Base-by-base conservation (phyloP, 2,888 invertebrate species). In the Leptinotarsa tumamoca region DNA sequence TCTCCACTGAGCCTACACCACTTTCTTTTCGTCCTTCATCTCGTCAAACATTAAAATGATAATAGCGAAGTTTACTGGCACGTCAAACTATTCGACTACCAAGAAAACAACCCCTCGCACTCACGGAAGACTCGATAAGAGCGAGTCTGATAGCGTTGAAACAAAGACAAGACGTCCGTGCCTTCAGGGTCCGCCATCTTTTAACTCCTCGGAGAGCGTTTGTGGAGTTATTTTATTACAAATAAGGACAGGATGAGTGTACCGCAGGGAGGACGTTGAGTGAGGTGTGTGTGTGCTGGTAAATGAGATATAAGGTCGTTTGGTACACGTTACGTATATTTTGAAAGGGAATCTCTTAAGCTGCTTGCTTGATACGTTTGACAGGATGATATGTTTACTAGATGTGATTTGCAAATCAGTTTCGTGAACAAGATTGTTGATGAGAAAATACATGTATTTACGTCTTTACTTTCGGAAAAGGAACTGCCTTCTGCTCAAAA, bases 221-320 rank as follows among this genome's bases (percentile, higher is more conserved):
- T 87, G 87, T 83, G 87, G 88, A 87, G 87, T 88, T 88, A 88
- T 88, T 88, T 88, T 88, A 88, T 88, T 88, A 88, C 88, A 88
- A 88, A 88, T 88, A 88, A 88, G 88, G 88, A 87, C 87, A 86
- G 85, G 86, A 86, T 87, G 87, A 88, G 87, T 87, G 88, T 83
- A 87, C 88, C 88, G 87, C 82, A 75, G 88, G 87, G 87, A 87
- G 80, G 85, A 82, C 81, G 85, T 85, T 84, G 86, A 86, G 85
- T 86, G 87, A 86, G 86, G 87, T 87, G 87, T 87, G 86, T 80
- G 78, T 86, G 86, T 84, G 85, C 85, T 85, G 82, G 84, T 85
- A 86, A 87, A 88, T 87, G 87, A 87, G 87, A 87, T 87, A 87
- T 86, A 85, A 84, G 84, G 80, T 84, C 84, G 80, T 81, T 82